Conservation (phyloP, 2,113 vertebrate species). For the Ceuthmochares aereus region DNA sequence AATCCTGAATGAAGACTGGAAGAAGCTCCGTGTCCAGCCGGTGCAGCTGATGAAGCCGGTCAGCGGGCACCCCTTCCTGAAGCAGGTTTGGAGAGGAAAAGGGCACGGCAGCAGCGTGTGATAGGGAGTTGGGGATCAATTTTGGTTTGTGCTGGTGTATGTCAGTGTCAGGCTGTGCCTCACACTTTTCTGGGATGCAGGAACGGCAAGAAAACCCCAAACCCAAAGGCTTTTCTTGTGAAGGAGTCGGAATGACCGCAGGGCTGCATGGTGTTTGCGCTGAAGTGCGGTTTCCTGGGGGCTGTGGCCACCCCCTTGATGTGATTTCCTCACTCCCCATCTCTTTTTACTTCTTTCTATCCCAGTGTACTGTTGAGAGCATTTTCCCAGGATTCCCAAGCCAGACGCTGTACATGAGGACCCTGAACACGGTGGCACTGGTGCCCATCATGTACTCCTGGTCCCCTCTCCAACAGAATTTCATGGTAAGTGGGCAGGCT, state of each 20-base stretch:
- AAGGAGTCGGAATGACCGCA: background rate
- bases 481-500: slow-evolving; percentile 87
- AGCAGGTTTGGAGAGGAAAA: slow-evolving; percentile 81
- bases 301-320: background rate
- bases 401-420: slow-evolving; percentile 90
- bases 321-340: background rate
- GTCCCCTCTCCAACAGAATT: slow-evolving; percentile 98
- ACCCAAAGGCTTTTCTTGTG: background rate
- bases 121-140: background rate
- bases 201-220: background rate
- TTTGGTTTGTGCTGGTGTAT: background rate
- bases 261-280: background rate
- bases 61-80: slow-evolving; percentile 81
- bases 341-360: background rate
- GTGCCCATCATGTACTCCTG: slow-evolving; percentile 99
- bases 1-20: slow-evolving; percentile 92
- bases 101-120: background rate
- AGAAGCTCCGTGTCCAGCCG: slow-evolving; percentile 89
- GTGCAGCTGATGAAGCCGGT: slow-evolving; percentile 86
- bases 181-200: background rate
- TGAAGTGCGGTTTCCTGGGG: background rate
- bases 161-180: background rate
- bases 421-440: slow-evolving; percentile 92
- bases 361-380: slow-evolving; percentile 92
- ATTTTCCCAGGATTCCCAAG: slow-evolving; percentile 88